A percentile compares a stretch with the other conserved stretches of the same genome.
Evolutionary conservation across 2,888 invertebrate genomes (phyloP).

Genomic region (Holacanthella duospinosa): DNA sequence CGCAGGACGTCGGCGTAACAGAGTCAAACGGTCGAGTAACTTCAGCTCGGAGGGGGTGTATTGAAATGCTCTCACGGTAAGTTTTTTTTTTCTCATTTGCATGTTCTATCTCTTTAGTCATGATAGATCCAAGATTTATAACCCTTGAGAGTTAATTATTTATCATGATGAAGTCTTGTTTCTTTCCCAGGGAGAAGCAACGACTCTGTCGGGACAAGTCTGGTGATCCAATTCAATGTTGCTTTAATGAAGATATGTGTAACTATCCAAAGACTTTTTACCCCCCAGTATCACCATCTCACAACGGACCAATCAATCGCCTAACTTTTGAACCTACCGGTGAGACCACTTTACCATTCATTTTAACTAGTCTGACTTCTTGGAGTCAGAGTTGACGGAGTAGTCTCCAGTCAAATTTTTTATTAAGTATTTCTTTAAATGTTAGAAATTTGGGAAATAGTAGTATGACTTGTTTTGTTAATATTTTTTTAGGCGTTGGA

Average conservation of each 20-base stretch:
- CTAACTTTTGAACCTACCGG: conserved; percentile 14
- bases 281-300: conserved; percentile 16
- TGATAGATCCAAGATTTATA: conserved; percentile 1
- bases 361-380: too few species aligned
- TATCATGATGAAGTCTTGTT: conserved; percentile 3
- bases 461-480: too few species aligned
- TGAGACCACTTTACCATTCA: background rate
- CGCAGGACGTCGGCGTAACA: conserved; percentile 18
- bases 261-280: conserved; percentile 29
- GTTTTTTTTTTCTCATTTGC: conserved; percentile 11
- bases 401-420: too few species aligned
- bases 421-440: too few species aligned
- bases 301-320: conserved; percentile 11
- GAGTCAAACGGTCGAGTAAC: conserved; percentile 23
- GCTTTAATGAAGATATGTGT: conserved; percentile 27
- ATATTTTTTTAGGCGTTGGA: background rate
- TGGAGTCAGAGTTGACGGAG: too few species aligned
- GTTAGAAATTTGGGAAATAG: too few species aligned
- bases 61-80: conserved; percentile 24
- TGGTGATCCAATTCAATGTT: conserved; percentile 16
- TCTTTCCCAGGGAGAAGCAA: conserved; percentile 22
- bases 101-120: too few species aligned
- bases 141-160: conserved; percentile 5
- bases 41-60: conserved; percentile 25
- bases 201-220: conserved; percentile 17